These are phyloP conservation scores for Grus americana DNA, from an alignment of 2,113 vertebrate species.

Conservation along the genomic window DNA sequence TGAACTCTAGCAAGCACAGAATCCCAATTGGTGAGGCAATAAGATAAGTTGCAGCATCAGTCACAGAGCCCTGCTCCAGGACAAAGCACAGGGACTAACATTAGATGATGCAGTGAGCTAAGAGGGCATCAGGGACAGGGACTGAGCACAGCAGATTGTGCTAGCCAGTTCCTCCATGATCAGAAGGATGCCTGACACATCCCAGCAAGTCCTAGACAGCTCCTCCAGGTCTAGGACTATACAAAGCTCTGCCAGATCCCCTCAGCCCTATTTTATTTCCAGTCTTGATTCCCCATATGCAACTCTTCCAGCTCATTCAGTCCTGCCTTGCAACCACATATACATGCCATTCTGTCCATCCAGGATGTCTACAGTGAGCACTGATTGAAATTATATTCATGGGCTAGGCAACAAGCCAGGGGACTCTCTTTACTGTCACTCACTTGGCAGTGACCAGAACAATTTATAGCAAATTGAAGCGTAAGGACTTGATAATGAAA, in stretches of 20 bases:
- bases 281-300: background rate
- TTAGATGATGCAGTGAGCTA: background rate
- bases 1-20: background rate
- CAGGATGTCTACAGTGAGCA: background rate
- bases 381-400: background rate
- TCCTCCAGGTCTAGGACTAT: background rate
- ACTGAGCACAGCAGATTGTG: background rate
- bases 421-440: background rate
- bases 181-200: background rate
- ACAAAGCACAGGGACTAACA: background rate
- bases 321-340: background rate
- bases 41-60: background rate
- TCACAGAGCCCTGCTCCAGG: background rate
- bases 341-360: background rate
- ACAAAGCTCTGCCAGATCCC: background rate
- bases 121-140: background rate
- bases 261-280: background rate
- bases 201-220: background rate
- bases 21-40: background rate
- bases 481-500: conserved; percentile 37
- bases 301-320: background rate
- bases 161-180: background rate
- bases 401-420: background rate
- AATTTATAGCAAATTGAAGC: conserved; percentile 34
- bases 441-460: conserved; percentile 7